Evolutionary conservation across 2,797 vertebrate species (phyloP).

Genomic region (Limosa lapponica): DNA sequence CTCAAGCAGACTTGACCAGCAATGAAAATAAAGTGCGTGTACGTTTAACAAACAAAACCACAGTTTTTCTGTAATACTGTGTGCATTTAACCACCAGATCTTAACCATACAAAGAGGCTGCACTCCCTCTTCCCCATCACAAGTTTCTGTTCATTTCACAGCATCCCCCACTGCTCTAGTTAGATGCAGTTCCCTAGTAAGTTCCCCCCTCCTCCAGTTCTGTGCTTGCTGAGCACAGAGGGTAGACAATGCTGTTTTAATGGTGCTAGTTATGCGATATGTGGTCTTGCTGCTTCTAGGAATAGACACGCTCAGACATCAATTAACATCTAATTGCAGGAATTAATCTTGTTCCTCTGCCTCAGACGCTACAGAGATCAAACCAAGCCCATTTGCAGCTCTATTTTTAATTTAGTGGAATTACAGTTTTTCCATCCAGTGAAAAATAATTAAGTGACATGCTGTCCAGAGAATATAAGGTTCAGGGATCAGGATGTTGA

Average conservation of each 20-base stretch:
- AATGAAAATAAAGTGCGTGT: conserved; percentile 7
- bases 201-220: background rate
- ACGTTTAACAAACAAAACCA: conserved; percentile 37
- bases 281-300: conserved; percentile 62
- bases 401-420: conserved; percentile 70
- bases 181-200: background rate
- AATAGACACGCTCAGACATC: conserved; percentile 72
- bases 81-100: background rate
- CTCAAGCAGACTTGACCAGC: conserved; percentile 3
- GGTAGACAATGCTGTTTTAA: conserved; percentile 51
- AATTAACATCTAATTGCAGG: conserved; percentile 72
- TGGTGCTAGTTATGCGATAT: conserved; percentile 50
- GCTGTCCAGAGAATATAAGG: conserved; percentile 28
- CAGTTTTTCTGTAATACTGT: background rate
- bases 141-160: background rate
- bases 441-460: conserved; percentile 62
- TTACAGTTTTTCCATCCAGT: conserved; percentile 29
- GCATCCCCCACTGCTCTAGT: background rate
- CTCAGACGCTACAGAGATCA: conserved; percentile 60
- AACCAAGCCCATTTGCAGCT: conserved; percentile 54
- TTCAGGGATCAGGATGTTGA: conserved; percentile 14
- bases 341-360: conserved; percentile 74
- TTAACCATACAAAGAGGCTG: background rate
- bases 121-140: background rate
- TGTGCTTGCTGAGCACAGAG: background rate